Evolutionary conservation across 2,888 invertebrate genomes (phyloP), one percentile per base, ranked within the genome.

Genomic region (Petrolisthes manimaculis): DNA sequence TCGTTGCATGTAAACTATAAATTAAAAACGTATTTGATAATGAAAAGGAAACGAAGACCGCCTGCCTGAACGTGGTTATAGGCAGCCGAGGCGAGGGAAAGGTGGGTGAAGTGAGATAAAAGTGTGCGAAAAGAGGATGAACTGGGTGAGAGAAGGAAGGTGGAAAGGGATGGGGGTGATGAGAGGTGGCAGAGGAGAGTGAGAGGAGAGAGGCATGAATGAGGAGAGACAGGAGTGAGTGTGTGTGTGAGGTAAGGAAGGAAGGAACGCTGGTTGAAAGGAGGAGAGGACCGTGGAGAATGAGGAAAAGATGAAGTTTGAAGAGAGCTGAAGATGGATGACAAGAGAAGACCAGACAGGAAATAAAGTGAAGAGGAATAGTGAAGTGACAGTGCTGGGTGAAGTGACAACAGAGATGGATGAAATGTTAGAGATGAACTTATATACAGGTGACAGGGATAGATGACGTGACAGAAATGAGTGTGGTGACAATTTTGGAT

Each of bases 161-260:
- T 12, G 67, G 67, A 14, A 18, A 2, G 67, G 67, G 67, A 18
- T 14, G 67, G 67, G 67, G 14, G 67, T 67, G 67, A 67, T 12
- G 67, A 12, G 12, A 18, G 67, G 67, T 14, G 67, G 67, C 67
- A 2, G 67, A 18, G 67, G 67, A 14, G 67, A 67, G 67, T 12
- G 67, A 18, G 18, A 18, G 67, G 67, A 12, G 67, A 12, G 67
- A 67, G 67, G 67, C 67, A 14, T 12, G 67, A 3, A 18, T 67
- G 67, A 67, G 18, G 67, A 18, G 67, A 67, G 67, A 18, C 67
- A 14, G 67, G 67, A 18, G 67, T 67, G 78, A 54, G 18, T 5
- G 78, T n/a, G 78, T 53, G 78, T 54, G 78, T 78, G 78, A 78
- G 78, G 78, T 53, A 54, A 2, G 54, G 78, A 54, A 14, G 67